A percentile compares a stretch with the other conserved stretches of the same genome.
phyloP scores from a whole-genome alignment of 2,797 vertebrate species.

The Channallabes apus region DNA sequence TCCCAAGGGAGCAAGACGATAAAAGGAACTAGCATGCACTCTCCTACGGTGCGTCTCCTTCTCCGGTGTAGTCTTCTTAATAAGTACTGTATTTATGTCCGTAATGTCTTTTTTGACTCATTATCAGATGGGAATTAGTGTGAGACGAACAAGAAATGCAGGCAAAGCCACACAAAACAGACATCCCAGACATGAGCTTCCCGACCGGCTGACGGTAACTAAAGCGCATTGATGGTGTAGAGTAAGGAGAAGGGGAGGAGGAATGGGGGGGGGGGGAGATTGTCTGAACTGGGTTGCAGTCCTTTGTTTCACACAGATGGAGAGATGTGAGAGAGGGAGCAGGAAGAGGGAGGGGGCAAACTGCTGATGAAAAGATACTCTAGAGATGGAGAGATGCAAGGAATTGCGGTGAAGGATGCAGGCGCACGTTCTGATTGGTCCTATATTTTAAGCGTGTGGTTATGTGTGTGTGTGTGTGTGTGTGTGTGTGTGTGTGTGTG shows the following conservation, averaged over 20 bases:
- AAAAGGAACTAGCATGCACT: neutral
- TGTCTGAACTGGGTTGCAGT: conserved; percentile 40
- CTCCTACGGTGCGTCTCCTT: conserved; percentile 3
- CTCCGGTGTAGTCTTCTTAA: neutral
- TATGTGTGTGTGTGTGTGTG: neutral
- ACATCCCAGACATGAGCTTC: conserved; percentile 10
- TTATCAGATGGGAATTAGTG: neutral
- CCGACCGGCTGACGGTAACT: conserved; percentile 11
- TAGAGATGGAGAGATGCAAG: conserved; percentile 45
- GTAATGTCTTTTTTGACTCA: too few species aligned
- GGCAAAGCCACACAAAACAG: conserved; percentile 8
- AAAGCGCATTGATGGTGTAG: conserved; percentile 33
- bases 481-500: neutral
- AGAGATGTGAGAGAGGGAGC: conserved; percentile 31
- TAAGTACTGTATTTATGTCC: neutral
- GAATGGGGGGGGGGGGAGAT: neutral
- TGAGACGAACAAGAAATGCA: neutral
- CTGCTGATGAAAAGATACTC: conserved; percentile 52
- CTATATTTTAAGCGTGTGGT: neutral
- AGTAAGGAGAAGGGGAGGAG: neutral
- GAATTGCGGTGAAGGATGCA: conserved; percentile 47
- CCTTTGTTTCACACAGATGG: conserved; percentile 55
- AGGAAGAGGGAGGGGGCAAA: conserved; percentile 16
- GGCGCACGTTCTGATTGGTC: conserved; percentile 42
- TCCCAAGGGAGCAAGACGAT: conserved; percentile 4